A percentile compares a stretch with the other conserved stretches of the same genome.
phyloP scores from a whole-genome alignment of 1,140 invertebrate genomes.

The Lucilia cuprina region DNA sequence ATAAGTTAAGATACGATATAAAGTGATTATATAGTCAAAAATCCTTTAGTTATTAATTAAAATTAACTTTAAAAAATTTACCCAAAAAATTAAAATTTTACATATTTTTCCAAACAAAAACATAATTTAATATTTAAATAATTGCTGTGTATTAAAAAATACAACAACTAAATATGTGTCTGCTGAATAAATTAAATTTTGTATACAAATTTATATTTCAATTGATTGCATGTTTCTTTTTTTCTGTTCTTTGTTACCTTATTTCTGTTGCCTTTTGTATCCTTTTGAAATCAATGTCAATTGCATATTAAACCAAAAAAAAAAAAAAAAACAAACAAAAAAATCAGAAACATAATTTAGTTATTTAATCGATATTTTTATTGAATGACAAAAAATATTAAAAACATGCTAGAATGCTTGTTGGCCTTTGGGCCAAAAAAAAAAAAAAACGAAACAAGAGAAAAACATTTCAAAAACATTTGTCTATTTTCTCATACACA shows the following conservation, averaged over 20 bases:
- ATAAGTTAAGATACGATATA: neutral
- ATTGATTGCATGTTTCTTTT: neutral
- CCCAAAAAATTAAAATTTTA: neutral
- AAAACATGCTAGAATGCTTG: neutral
- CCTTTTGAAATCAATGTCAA: conserved; percentile 15
- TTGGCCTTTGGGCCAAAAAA: neutral
- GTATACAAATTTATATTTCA: neutral
- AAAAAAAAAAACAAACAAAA: neutral
- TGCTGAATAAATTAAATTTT: neutral
- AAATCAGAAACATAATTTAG: neutral
- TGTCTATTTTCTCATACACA: neutral
- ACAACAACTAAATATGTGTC: neutral
- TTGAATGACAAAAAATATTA: neutral
- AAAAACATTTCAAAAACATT: conserved; percentile 13
- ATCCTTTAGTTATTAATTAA: too few species aligned
- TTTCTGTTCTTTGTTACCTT: neutral
- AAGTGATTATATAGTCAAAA: too few species aligned
- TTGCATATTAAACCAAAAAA: neutral
- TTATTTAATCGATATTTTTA: conserved; percentile 8
- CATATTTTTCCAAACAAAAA: neutral
- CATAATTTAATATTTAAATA: neutral
- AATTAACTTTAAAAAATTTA: neutral
- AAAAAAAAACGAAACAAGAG: neutral
- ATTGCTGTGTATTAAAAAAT: neutral
- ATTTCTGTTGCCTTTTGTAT: neutral